Conservation (phyloP, 1,140 invertebrate species). For the Ostrea denselamellosa region DNA sequence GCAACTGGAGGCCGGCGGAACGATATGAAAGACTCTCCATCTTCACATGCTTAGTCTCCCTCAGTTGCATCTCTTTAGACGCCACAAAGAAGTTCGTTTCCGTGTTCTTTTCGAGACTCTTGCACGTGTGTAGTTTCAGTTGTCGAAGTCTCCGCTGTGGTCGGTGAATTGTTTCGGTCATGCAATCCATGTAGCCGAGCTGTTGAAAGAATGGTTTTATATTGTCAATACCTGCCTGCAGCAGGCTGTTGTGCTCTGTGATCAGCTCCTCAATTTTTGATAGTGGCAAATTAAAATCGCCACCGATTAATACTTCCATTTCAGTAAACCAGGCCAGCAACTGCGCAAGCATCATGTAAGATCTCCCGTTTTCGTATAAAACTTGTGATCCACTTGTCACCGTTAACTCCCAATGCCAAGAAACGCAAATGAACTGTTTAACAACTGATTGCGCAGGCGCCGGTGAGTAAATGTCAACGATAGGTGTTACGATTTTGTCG, state of each 20-base stretch:
- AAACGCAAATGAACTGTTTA: constrained; percentile 44
- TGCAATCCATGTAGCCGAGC: constrained; percentile 50
- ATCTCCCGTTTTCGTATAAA: constrained; percentile 4
- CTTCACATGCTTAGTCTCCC: constrained; percentile 6
- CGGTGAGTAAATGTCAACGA: constrained; percentile 28
- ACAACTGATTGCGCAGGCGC: constrained; percentile 36
- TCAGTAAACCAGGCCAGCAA: constrained; percentile 24
- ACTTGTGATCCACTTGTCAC: background rate
- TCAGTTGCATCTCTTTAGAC: constrained; percentile 51
- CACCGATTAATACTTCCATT: constrained; percentile 44
- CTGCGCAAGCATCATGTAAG: constrained; percentile 37
- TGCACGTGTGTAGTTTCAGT: constrained; percentile 27
- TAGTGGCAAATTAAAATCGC: constrained; percentile 46
- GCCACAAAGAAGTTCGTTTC: constrained; percentile 43
- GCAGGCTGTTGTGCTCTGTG: constrained; percentile 38
- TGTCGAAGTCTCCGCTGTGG: constrained; percentile 44
- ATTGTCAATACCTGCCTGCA: background rate
- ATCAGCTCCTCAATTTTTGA: constrained; percentile 12
- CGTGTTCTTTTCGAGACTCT: background rate
- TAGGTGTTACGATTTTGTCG: constrained; percentile 4
- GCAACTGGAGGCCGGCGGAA: background rate
- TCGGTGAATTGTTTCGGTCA: constrained; percentile 44
- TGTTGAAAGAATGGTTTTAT: constrained; percentile 44
- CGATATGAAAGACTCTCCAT: background rate
- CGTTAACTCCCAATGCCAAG: constrained; percentile 48